Conservation (phyloP, 2,113 vertebrate genomes). For the Nothoprocta perdicaria region DNA sequence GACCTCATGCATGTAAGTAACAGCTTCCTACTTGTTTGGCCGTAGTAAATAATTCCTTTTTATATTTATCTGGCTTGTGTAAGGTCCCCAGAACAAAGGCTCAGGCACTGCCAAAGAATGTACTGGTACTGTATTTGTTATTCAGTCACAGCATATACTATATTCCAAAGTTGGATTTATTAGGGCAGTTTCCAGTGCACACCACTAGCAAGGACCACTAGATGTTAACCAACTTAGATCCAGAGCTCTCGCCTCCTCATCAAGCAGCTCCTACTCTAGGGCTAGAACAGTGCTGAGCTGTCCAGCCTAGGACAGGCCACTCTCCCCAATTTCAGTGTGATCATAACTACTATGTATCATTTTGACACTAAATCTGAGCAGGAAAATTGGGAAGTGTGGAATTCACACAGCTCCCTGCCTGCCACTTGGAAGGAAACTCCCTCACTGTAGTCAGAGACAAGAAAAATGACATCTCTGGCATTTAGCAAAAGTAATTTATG, state of each 20-base stretch:
- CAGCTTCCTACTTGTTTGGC: not conserved
- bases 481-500: not conserved
- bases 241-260: not conserved
- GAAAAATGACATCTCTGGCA: not conserved
- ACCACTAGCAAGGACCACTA: not conserved
- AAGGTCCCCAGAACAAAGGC: not conserved
- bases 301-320: not conserved
- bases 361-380: not conserved
- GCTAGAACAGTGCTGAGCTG: not conserved
- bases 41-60: not conserved
- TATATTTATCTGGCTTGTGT: not conserved
- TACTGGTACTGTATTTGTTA: not conserved
- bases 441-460: not conserved
- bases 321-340: not conserved
- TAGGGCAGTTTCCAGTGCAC: not conserved
- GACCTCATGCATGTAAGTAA: not conserved
- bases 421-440: not conserved
- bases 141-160: not conserved
- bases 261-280: not conserved
- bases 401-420: not conserved
- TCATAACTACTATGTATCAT: not conserved
- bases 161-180: not conserved
- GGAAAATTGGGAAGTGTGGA: not conserved
- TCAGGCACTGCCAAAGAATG: not conserved
- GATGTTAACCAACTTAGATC: not conserved